A percentile compares a stretch with the other conserved stretches of the same genome.
Conservation (phyloP, 2,113 vertebrate species). For the Marcusenius ussheri region DNA sequence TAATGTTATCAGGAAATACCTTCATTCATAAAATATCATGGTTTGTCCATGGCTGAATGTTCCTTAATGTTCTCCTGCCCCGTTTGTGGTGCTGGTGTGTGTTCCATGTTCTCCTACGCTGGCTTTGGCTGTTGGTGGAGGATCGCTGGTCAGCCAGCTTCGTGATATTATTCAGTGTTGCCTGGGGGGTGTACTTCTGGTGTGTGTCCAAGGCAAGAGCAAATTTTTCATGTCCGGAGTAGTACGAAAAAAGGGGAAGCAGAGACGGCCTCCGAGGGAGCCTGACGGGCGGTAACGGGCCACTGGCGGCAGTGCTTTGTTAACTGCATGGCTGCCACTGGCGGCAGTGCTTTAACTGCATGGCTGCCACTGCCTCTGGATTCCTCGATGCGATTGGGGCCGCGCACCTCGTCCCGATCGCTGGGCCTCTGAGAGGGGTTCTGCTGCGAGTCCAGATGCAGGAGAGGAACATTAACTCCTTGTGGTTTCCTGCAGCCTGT, state of each 20-base stretch:
- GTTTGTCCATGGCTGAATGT: neutral
- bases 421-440: neutral
- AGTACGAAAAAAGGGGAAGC: neutral
- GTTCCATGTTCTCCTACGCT: neutral
- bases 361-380: neutral
- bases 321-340: neutral
- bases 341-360: fast-evolving
- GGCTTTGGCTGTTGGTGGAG: neutral
- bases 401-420: neutral
- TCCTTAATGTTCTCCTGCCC: neutral
- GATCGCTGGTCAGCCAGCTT: neutral
- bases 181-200: neutral
- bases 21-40: neutral
- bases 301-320: too few relatives aligned
- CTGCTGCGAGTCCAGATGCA: neutral
- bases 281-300: neutral
- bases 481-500: neutral
- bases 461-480: neutral
- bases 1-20: neutral
- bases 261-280: neutral
- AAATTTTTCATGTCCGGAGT: neutral
- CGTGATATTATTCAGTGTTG: neutral
- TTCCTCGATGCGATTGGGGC: neutral
- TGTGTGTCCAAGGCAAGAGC: neutral
- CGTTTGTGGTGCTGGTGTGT: neutral